Conservation (phyloP, 2,797 vertebrate genomes). For the Urophycis tenuis region DNA sequence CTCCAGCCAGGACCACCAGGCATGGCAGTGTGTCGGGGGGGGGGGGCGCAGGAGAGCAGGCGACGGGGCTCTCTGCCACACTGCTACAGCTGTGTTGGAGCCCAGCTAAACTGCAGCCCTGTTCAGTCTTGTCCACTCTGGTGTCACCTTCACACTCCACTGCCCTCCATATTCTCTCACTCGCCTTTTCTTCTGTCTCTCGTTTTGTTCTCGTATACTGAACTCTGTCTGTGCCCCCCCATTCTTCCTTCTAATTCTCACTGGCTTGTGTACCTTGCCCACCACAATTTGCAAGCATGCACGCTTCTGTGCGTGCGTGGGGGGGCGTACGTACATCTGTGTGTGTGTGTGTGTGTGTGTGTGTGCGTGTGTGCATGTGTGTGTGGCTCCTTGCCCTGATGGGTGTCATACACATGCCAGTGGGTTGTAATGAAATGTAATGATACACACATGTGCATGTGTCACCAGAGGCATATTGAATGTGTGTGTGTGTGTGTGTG, state of each 20-base stretch:
- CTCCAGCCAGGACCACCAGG: slow-evolving; percentile 60
- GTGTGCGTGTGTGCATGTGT: slow-evolving; percentile 17
- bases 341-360: slow-evolving; percentile 15
- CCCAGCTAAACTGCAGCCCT: slow-evolving; percentile 8
- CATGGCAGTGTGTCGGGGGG: slow-evolving; percentile 40
- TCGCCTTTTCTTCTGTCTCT: slow-evolving; percentile 23
- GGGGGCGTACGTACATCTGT: slow-evolving; percentile 15
- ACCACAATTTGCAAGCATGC: background rate
- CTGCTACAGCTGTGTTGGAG: slow-evolving; percentile 61
- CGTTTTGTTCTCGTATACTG: background rate
- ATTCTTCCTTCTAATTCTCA: slow-evolving; percentile 25
- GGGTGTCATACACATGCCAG: slow-evolving; percentile 26
- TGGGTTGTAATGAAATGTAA: slow-evolving; percentile 54
- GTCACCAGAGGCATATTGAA: slow-evolving; percentile 15
- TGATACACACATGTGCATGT: slow-evolving; percentile 24
- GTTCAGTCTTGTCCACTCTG: background rate
- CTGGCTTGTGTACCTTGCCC: slow-evolving; percentile 12
- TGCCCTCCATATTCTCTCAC: slow-evolving; percentile 54
- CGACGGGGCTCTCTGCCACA: slow-evolving; percentile 41
- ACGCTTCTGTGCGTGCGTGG: slow-evolving; percentile 17
- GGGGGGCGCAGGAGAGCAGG: slow-evolving; percentile 55
- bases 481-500: slow-evolving; percentile 17
- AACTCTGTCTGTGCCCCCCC: slow-evolving; percentile 15
- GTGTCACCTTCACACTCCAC: slow-evolving; percentile 16
- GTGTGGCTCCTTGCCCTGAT: slow-evolving; percentile 20